A percentile compares a stretch with the other conserved stretches of the same genome.
phyloP scores from a whole-genome alignment of 1,140 invertebrate genomes.

The Melipona quadrifasciata region DNA sequence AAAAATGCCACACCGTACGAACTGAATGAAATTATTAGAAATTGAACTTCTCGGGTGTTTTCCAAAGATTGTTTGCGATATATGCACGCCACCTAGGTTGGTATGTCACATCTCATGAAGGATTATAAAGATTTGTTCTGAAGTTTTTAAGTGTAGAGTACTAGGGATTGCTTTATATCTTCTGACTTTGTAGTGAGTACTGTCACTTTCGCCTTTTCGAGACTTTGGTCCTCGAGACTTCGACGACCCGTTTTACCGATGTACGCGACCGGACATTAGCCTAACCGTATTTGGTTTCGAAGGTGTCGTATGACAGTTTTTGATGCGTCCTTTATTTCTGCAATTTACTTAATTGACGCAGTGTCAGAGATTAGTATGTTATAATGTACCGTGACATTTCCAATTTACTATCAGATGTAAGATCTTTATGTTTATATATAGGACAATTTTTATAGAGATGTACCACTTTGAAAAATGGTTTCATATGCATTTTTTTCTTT shows the following conservation, averaged over 20 bases:
- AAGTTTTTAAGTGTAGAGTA: conserved; percentile 37
- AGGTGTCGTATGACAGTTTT: conserved; percentile 42
- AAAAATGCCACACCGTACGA: neutral
- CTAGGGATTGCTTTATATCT: conserved; percentile 15
- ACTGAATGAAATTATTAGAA: neutral
- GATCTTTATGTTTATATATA: conserved; percentile 1
- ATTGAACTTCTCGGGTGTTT: conserved; percentile 16
- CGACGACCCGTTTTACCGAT: neutral
- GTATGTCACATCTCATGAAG: conserved; percentile 25
- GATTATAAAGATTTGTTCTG: conserved; percentile 44
- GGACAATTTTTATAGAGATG: conserved; percentile 7
- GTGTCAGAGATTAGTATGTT: neutral
- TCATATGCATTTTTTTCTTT: neutral
- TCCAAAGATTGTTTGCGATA: conserved; percentile 17
- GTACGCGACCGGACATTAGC: neutral
- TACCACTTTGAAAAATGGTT: conserved; percentile 39
- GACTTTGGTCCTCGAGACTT: neutral
- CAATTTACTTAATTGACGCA: neutral
- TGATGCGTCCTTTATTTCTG: conserved; percentile 5
- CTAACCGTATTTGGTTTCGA: conserved; percentile 38
- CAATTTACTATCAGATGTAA: neutral
- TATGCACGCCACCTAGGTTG: conserved; percentile 26
- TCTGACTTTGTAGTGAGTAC: conserved; percentile 41
- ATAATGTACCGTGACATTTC: neutral
- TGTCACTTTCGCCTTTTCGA: neutral